These are phyloP conservation scores for Muschampia plurimacula DNA, from an alignment of 2,888 invertebrate species.

Conservation along the genomic window DNA sequence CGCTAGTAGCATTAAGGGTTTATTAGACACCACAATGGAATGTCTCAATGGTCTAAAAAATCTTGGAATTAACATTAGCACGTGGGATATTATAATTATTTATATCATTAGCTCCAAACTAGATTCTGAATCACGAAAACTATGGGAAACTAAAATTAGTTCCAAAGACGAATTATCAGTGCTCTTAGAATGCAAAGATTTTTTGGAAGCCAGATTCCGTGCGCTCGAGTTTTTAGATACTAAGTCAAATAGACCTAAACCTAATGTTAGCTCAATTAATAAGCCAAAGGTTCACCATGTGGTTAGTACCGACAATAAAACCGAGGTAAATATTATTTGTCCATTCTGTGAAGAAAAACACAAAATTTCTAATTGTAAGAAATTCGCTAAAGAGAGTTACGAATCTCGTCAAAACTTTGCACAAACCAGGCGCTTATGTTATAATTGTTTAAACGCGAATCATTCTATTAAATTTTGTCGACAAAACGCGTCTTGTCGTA, in stretches of 20 bases:
- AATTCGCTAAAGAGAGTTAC: constrained; percentile 3
- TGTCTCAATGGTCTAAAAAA: constrained; percentile 5
- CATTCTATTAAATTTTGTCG: constrained; percentile 13
- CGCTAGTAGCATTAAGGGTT: not conserved
- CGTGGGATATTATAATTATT: not conserved
- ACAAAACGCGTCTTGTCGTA: not conserved
- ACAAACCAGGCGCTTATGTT: constrained; percentile 13
- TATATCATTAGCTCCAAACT: not conserved
- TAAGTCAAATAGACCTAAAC: not conserved
- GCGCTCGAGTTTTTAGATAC: not conserved
- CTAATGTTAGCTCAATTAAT: not conserved
- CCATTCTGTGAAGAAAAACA: constrained; percentile 7
- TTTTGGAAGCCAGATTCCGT: constrained; percentile 1
- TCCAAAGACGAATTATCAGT: not conserved
- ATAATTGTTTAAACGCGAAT: constrained; percentile 5
- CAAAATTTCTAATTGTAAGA: not conserved
- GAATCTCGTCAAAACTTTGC: constrained; percentile 14
- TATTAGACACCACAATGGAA: not conserved
- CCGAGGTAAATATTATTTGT: not conserved
- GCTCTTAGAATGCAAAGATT: not conserved
- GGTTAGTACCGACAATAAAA: not conserved
- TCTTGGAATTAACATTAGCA: constrained; percentile 3
- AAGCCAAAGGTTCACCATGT: not conserved
- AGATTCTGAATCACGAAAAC: not conserved
- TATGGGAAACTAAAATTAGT: constrained; percentile 1